Base-by-base conservation (phyloP, 1,140 invertebrate genomes). In the Cyclina sinensis region DNA sequence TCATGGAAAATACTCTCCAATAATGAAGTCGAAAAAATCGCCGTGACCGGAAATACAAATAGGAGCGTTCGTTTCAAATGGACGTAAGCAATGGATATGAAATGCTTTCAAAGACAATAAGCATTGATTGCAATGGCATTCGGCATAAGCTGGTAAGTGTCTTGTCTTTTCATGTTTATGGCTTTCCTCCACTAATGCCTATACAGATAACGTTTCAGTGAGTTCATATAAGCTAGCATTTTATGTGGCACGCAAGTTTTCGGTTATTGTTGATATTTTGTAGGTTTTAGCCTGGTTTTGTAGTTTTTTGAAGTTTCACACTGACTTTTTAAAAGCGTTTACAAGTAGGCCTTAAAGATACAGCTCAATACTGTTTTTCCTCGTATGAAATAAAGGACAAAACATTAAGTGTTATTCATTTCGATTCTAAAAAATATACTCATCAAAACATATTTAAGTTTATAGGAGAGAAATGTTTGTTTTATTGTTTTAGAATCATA, bases 41-140 rank as follows among this genome's bases (percentile, higher is more conserved):
- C 46, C 51, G 54, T 81, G 79, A 81, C 79, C 54, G 79, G 79
- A 81, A 81, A 46, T 81, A 46, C 79, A 43, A 43, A 39, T 81
- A 14, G 46, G 48, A 54, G 79, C 35, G 59, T 65, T 81, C 48
- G 21, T 81, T 81, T 78, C 74, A 78, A 35, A 51, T 54, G 74
- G 74, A 78, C 48, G 27, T 78, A 78, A 78, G 4, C n/a, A 16
- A 37, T 70, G 9, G 65, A 30, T n/a, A 16, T 35, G 32, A 37
- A n/a, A 70, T 14, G 32, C 11, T 27, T 37, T 37, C 24, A 30
- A 32, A 35, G 32, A 70, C 32, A 70, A 37, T 70, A 9, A 21
- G 9, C 32, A 70, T 70, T 70, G 65, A 70, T 37, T 70, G 11
- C 16, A 27, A 1, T 37, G 65, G 37, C 5, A 37, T 70, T n/a